Evolutionary conservation across 2,113 vertebrate genomes (phyloP), one percentile per base, ranked within the genome.

Genomic region (Pangasianodon gigas): DNA sequence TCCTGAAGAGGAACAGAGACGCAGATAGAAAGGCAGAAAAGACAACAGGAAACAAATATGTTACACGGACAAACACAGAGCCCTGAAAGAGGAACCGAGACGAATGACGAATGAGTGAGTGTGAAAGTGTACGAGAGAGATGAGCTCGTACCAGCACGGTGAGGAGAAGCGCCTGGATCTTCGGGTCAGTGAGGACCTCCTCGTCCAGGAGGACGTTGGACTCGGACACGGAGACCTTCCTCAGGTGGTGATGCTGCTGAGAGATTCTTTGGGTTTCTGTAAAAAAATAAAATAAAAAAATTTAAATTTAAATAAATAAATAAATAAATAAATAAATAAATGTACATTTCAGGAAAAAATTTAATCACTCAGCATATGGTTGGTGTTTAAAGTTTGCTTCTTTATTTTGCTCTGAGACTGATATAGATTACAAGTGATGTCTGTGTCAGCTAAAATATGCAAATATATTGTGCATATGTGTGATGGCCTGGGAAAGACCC

Each of bases 201-300:
- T 99, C 98, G 71, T 99, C 98, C 89, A 99, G 96, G 83, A 99
- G 97, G 75, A 99, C 98, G 3, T 98, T 99, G 5, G 98, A 98
- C 93, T 99, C 98, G 0, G 98, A 99, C 56, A 99, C 97, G 0
- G 98, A 99, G 46, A 99, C 98, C 93, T 99, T 99, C 32, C 98
- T 97, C 60, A 99, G 96, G 87, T 99, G 98, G 0, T 98, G 97
- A 87, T 98, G 96, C 95, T 89, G 82, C 56, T 84, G 54, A 44
- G 54, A 60, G 82, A 99, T 97, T 94, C 98, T 96, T 91, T 97
- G 98, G 0, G 97, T 97, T 94, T 99, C 98, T 99, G 92, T 51
- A 37, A n/a, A n/a, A 52, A 11, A 52, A 52, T 52, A 52, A 52
- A 2, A 52, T 1, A 10, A 51, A 51, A 51, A 48, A 48, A 48